Evolutionary conservation across 2,888 invertebrate genomes (phyloP).

Genomic region (Monochamus alternatus): DNA sequence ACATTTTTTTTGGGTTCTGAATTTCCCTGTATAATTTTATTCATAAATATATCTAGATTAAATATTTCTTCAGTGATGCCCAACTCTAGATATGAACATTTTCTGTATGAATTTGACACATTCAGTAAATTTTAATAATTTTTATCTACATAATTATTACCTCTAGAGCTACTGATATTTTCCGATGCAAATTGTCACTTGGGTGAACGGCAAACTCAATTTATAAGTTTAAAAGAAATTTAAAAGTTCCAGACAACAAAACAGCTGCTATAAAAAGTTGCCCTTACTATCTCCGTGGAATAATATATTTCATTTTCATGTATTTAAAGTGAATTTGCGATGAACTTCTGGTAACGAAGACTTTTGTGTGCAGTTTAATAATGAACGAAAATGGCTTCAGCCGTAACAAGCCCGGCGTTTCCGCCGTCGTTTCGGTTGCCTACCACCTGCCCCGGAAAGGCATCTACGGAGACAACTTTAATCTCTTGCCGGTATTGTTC

Average conservation of each 20-base stretch:
- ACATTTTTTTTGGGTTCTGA: too few relatives aligned
- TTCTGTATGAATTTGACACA: too few relatives aligned
- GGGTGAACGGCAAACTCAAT: too few relatives aligned
- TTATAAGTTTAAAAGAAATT: not conserved
- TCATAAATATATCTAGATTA: too few relatives aligned
- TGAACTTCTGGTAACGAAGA: slow-evolving; percentile 2
- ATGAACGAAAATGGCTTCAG: not conserved
- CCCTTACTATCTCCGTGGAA: not conserved
- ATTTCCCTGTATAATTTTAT: too few relatives aligned
- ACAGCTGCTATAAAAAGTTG: not conserved
- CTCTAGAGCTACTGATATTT: too few relatives aligned
- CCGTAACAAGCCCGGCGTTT: slow-evolving; percentile 9
- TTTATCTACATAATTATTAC: too few relatives aligned
- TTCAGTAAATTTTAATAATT: too few relatives aligned
- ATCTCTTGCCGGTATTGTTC: slow-evolving; percentile 38
- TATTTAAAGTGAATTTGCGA: not conserved
- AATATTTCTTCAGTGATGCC: too few relatives aligned
- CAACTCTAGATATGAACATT: too few relatives aligned
- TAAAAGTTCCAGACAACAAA: not conserved
- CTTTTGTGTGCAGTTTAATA: slow-evolving; percentile 12
- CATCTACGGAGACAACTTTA: slow-evolving; percentile 37
- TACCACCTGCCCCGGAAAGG: slow-evolving; percentile 17
- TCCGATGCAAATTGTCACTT: too few relatives aligned
- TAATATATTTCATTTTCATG: slow-evolving; percentile 8
- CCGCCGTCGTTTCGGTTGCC: slow-evolving; percentile 19